Base-by-base conservation (phyloP, 1,140 invertebrate genomes). In the Phymastichus coffea region DNA sequence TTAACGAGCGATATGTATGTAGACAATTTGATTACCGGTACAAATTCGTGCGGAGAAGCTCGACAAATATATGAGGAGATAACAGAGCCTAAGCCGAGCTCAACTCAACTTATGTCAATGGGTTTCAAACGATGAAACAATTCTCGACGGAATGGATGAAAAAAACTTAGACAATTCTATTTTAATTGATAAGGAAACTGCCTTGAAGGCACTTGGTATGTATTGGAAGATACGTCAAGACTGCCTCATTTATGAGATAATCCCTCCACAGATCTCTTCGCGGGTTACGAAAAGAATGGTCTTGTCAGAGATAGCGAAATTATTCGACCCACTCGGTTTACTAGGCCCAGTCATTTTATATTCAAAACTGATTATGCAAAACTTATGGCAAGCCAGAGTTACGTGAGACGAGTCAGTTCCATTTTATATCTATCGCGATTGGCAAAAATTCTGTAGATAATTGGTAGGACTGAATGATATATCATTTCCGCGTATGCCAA, bases 1-100 rank as follows among this genome's bases (percentile, higher is more conserved):
- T 48, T 74, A 28, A 47, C 63, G 49, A 63, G 51, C 6, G 70
- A 74, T 58, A 67, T 77, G 20, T 78, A 78, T 52, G 74, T 81
- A 7, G 80, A 82, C 61, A 76, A 81, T 58, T 35, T 76, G 12
- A 30, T 80, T n/a, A 70, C 70, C 9, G 76, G 80, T 19, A 57
- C 57, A 7, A 30, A 68, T 19, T 66, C 61, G 1, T 47, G 71
- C 30, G 59, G 74, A 47, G 63, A 73, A 51, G 69, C 72, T 22
- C 19, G 62, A n/a, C n/a, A 30, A 8, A 48, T 74, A 10, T 52
- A 65, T 58, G n/a, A 58, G 9, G 55, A 67, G 20, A 14, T 75
- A n/a, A 61, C 57, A 4, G 35, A 63, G 40, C 12, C 12, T 30
- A 12, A 30, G 12, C 6, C 28, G 6, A 8, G 28, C 28, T 8